phyloP scores from a whole-genome alignment of 2,797 vertebrate genomes.

The Hypotaenidia okinawae region DNA sequence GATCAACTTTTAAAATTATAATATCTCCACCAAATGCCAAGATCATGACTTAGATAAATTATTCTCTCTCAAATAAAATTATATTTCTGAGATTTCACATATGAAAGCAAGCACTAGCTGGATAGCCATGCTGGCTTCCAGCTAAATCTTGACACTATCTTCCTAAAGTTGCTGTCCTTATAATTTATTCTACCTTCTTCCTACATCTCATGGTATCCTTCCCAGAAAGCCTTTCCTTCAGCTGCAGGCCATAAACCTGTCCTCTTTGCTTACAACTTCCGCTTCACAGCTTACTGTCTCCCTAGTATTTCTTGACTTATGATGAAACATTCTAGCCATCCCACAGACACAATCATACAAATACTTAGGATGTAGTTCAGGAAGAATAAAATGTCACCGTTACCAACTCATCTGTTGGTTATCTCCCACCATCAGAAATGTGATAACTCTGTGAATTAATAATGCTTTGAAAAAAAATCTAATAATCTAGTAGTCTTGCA shows the following conservation, averaged over 20 bases:
- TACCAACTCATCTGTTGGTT: not conserved
- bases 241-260: not conserved
- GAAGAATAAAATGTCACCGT: not conserved
- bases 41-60: constrained; percentile 9
- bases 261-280: not conserved
- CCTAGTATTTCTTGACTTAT: not conserved
- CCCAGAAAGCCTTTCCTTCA: not conserved
- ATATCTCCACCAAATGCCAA: not conserved
- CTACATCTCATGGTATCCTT: not conserved
- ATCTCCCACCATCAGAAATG: not conserved
- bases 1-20: constrained; percentile 50
- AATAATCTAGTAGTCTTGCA: not conserved
- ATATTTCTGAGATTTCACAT: constrained; percentile 21
- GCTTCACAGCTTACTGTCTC: not conserved
- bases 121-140: not conserved
- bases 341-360: not conserved
- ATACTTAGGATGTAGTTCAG: not conserved
- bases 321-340: not conserved
- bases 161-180: not conserved
- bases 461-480: not conserved
- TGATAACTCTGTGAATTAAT: not conserved
- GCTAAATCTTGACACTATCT: not conserved
- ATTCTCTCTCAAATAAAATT: not conserved
- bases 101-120: not conserved
- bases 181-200: not conserved